Evolutionary conservation across 2,888 invertebrate genomes (phyloP).

Genomic region (Epirrhoe alternata): DNA sequence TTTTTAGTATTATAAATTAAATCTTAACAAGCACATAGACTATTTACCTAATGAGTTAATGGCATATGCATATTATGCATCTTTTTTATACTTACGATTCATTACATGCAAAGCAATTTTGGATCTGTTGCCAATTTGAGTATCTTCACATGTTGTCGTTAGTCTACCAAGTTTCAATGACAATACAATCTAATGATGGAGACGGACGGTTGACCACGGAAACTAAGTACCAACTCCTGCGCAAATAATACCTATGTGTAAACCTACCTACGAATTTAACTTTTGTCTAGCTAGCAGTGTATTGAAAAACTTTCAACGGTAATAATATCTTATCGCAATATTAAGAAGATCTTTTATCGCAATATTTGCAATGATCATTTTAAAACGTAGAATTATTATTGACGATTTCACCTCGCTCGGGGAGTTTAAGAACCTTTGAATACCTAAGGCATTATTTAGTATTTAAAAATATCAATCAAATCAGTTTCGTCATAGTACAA

Average conservation of each 20-base stretch:
- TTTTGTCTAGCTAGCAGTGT: background rate
- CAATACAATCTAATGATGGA: background rate
- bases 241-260: background rate
- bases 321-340: no score
- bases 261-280: background rate
- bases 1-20: slow-evolving; percentile 2
- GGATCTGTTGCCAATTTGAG: background rate
- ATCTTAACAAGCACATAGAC: no score
- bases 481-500: slow-evolving; percentile 26
- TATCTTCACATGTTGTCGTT: background rate
- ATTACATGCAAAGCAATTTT: background rate
- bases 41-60: no score
- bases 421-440: no score
- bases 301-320: no score
- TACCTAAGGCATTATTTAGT: background rate
- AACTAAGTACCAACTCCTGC: background rate
- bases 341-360: no score
- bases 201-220: background rate
- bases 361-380: no score
- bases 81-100: background rate
- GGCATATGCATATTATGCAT: background rate
- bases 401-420: no score
- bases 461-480: slow-evolving; percentile 11
- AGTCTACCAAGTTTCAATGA: slow-evolving; percentile 1
- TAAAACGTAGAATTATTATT: no score